Evolutionary conservation across 53 echinoderm and acorn worm genomes (phyloP).

Genomic region (Holothuria scabra): DNA sequence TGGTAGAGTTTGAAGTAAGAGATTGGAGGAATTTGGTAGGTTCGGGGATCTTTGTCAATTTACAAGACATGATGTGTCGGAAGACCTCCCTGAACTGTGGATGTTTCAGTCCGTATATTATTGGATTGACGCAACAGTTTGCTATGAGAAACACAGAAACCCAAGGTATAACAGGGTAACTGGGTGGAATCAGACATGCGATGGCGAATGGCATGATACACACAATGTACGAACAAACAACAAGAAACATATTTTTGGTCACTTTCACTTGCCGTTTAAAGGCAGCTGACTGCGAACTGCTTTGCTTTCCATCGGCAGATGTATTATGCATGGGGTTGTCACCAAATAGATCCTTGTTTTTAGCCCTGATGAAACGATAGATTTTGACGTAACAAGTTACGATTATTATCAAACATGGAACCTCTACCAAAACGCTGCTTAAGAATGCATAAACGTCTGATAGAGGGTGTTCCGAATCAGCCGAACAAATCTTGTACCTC

Average conservation of each 20-base stretch:
- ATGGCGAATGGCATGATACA: constrained; percentile 44
- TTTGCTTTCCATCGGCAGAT: no score
- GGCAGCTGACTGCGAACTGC: constrained; percentile 2
- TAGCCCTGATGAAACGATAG: constrained; percentile 23
- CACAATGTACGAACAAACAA: constrained; percentile 43
- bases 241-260: constrained; percentile 36
- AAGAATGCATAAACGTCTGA: constrained; percentile 60
- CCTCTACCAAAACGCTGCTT: constrained; percentile 41
- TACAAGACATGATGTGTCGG: constrained; percentile 61
- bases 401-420: constrained; percentile 62
- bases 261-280: constrained; percentile 46
- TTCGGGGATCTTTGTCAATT: constrained; percentile 66
- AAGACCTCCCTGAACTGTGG: constrained; percentile 84
- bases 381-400: constrained; percentile 64
- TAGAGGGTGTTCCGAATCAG: constrained; percentile 56
- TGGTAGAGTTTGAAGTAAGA: constrained; percentile 34
- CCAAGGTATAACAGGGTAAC: constrained; percentile 71
- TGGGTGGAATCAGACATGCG: constrained; percentile 18
- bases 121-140: constrained; percentile 82
- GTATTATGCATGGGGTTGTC: background rate
- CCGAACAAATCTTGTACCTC: constrained; percentile 64
- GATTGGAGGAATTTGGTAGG: constrained; percentile 72
- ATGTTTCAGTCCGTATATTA: constrained; percentile 85
- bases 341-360: constrained; percentile 7
- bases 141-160: constrained; percentile 52